Conservation (phyloP, 1,140 invertebrate species). For the Drosophila auraria region DNA sequence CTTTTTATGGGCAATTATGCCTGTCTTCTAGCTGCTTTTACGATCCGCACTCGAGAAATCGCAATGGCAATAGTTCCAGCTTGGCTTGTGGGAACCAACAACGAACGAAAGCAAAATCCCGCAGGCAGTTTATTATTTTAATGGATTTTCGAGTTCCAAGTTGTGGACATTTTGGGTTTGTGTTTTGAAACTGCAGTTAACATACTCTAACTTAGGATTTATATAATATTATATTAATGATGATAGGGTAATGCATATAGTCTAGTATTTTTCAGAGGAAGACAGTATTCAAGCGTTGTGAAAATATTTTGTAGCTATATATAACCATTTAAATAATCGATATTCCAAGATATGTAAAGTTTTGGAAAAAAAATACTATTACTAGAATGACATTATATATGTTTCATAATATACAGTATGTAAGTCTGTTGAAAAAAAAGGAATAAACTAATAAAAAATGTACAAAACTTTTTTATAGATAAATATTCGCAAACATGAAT, state of each 20-base stretch:
- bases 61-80: slow-evolving; percentile 42
- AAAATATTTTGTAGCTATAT: background rate
- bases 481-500: no score
- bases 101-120: slow-evolving; percentile 9
- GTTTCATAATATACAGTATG: no score
- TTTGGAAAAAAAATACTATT: no score
- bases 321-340: background rate
- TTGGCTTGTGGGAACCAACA: slow-evolving; percentile 26
- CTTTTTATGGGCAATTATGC: slow-evolving; percentile 52
- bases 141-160: slow-evolving; percentile 16
- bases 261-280: background rate
- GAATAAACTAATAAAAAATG: no score
- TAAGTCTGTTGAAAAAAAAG: no score
- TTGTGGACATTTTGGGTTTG: background rate
- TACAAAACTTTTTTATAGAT: no score
- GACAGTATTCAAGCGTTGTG: background rate
- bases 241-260: background rate
- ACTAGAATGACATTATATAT: no score
- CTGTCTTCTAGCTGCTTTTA: slow-evolving; percentile 46
- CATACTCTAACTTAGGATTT: no score
- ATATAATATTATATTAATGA: background rate
- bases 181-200: background rate
- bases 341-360: background rate
- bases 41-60: slow-evolving; percentile 46
- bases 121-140: slow-evolving; percentile 5